phyloP scores from a whole-genome alignment of 2,888 invertebrate species.

The Ochlodes sylvanus region DNA sequence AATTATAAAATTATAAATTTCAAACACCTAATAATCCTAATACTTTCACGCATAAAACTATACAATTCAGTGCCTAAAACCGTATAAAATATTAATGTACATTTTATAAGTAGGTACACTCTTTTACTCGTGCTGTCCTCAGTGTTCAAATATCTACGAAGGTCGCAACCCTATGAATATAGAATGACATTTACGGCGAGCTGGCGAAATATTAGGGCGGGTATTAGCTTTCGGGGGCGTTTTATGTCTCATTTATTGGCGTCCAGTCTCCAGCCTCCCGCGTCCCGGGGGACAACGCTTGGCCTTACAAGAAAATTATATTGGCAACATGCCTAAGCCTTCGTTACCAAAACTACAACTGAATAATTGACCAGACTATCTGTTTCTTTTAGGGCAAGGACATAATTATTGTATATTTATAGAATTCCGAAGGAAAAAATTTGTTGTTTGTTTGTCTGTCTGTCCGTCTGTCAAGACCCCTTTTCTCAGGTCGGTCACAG shows the following conservation, averaged over 20 bases:
- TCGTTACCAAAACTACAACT: slow-evolving; percentile 10
- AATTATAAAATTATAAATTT: too few species aligned
- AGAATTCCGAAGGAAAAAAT: too few species aligned
- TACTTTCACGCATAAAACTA: too few species aligned
- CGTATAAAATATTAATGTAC: too few species aligned
- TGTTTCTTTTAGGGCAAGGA: not conserved
- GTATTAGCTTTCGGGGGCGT: slow-evolving; percentile 15
- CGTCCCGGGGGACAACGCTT: slow-evolving; percentile 22
- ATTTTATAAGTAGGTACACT: too few species aligned
- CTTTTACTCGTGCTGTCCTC: not conserved
- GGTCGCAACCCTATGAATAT: slow-evolving; percentile 18
- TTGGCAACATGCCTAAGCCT: slow-evolving; percentile 30
- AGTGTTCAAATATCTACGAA: not conserved
- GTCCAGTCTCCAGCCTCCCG: not conserved
- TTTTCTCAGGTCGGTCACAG: too few species aligned
- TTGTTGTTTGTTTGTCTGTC: too few species aligned
- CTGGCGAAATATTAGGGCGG: slow-evolving; percentile 20
- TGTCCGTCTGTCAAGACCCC: too few species aligned
- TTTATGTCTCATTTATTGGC: slow-evolving; percentile 23
- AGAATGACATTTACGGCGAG: slow-evolving; percentile 14
- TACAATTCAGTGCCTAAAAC: too few species aligned
- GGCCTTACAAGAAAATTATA: slow-evolving; percentile 22
- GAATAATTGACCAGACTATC: slow-evolving; percentile 18
- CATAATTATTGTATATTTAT: too few species aligned
- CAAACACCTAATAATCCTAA: too few species aligned